These are phyloP conservation scores for Drosophila sucinea DNA, from an alignment of 1,140 invertebrate species.

Conservation along the genomic window DNA sequence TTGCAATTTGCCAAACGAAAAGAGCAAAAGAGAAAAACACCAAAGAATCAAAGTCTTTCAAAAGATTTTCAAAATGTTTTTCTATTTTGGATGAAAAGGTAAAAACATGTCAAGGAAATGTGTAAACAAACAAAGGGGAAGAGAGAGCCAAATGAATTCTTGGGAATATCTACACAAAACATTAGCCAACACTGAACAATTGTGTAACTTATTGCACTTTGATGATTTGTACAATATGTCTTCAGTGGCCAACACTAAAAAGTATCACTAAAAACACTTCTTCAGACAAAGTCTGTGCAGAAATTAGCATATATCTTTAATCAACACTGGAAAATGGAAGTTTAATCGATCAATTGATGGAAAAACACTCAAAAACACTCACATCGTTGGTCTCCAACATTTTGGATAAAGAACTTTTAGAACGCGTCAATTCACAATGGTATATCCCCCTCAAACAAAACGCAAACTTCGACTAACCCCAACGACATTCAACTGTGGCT, in stretches of 20 bases:
- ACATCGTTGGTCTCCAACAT: constrained; percentile 69
- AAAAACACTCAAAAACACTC: constrained; percentile 48
- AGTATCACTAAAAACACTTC: too few species aligned
- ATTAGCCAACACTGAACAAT: background rate
- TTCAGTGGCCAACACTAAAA: too few species aligned
- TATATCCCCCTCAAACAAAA: constrained; percentile 7
- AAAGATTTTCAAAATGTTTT: constrained; percentile 41
- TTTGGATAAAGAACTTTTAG: background rate
- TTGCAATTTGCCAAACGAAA: constrained; percentile 48
- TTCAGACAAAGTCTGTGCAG: too few species aligned
- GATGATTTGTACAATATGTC: too few species aligned
- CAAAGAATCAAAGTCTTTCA: constrained; percentile 23
- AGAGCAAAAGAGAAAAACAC: constrained; percentile 30
- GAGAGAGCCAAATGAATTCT: constrained; percentile 4
- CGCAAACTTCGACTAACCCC: constrained; percentile 52
- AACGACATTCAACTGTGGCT: constrained; percentile 43
- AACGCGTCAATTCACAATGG: background rate
- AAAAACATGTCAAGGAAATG: constrained; percentile 70
- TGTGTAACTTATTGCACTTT: too few species aligned
- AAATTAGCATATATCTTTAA: background rate
- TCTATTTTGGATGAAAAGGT: constrained; percentile 33
- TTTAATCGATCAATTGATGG: too few species aligned
- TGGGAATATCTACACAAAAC: background rate
- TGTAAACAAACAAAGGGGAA: constrained; percentile 51
- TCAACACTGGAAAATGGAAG: background rate